A percentile compares a stretch with the other conserved stretches of the same genome.
Conservation (phyloP, 2,888 invertebrate species). For the Lordiphosa fenestrarum region DNA sequence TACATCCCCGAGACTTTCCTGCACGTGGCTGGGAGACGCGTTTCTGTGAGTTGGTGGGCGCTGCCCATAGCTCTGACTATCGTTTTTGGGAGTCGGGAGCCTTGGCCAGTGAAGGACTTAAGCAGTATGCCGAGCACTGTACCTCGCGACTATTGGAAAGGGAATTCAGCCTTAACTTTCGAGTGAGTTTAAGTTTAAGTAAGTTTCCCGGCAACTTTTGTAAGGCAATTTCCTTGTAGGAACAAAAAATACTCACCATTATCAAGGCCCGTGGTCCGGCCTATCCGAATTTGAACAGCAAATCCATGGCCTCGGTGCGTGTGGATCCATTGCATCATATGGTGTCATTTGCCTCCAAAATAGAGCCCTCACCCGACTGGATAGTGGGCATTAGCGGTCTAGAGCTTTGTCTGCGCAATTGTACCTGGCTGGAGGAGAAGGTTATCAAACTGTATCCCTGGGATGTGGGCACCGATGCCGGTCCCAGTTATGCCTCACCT, state of each 20-base stretch:
- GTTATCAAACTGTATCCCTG: conserved; percentile 94
- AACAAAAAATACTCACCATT: conserved; percentile 92
- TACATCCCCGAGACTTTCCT: conserved; percentile 97
- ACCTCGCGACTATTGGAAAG: conserved; percentile 93
- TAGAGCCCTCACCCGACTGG: conserved; percentile 99
- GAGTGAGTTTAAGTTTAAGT: conserved; percentile 32
- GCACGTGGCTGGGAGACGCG: conserved; percentile 92
- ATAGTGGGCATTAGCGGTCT: conserved; percentile 95
- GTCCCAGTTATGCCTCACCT: conserved; percentile 92
- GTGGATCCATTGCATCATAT: conserved; percentile 95
- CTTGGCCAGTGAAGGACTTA: conserved; percentile 91
- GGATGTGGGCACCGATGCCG: conserved; percentile 97
- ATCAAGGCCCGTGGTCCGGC: conserved; percentile 96
- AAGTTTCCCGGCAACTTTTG: fast-evolving
- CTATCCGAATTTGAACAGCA: conserved; percentile 91
- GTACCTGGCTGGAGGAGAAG: conserved; percentile 92
- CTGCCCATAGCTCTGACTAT: conserved; percentile 91
- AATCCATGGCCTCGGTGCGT: conserved; percentile 91
- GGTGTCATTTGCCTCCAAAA: conserved; percentile 95
- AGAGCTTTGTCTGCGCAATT: conserved; percentile 93
- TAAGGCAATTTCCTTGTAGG: conserved; percentile 81
- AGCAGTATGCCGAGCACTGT: conserved; percentile 96
- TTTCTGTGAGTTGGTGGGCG: conserved; percentile 98
- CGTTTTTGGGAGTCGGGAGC: conserved; percentile 97
- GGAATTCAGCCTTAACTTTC: conserved; percentile 91